phyloP scores from a whole-genome alignment of 2,113 vertebrate genomes.

The Nipponia nippon region DNA sequence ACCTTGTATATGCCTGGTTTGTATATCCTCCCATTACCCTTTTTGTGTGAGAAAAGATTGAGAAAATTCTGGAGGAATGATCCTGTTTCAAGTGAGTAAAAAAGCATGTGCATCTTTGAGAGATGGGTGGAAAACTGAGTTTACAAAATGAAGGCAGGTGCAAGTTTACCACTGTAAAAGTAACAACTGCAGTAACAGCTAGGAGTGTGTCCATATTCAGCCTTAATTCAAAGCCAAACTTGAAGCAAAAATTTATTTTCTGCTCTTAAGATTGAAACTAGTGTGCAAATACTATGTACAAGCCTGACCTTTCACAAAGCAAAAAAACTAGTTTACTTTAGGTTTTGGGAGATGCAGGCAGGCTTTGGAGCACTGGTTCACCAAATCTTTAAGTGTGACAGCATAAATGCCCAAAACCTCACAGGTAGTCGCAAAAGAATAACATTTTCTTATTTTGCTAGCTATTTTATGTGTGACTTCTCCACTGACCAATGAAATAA shows the following conservation, averaged over 20 bases:
- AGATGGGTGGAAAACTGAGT: background rate
- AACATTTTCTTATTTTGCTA: background rate
- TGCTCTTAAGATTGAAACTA: background rate
- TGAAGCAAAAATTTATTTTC: background rate
- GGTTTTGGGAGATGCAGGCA: background rate
- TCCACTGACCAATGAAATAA: background rate
- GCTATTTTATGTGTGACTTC: background rate
- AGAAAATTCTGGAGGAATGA: background rate
- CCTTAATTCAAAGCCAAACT: background rate
- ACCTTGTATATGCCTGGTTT: background rate
- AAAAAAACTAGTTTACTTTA: background rate
- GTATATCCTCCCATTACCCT: background rate
- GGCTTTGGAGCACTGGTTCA: background rate
- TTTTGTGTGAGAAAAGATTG: background rate
- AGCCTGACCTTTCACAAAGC: background rate
- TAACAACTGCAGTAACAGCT: background rate
- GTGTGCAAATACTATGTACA: background rate
- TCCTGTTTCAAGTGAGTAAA: background rate
- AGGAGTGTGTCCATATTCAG: background rate
- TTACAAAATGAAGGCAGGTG: background rate
- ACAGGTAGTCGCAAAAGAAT: background rate
- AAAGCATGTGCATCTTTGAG: background rate
- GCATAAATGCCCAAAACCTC: background rate
- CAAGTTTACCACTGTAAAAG: background rate
- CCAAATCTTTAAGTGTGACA: background rate